phyloP scores from a whole-genome alignment of 2,113 vertebrate species.

The Meleagris gallopavo region DNA sequence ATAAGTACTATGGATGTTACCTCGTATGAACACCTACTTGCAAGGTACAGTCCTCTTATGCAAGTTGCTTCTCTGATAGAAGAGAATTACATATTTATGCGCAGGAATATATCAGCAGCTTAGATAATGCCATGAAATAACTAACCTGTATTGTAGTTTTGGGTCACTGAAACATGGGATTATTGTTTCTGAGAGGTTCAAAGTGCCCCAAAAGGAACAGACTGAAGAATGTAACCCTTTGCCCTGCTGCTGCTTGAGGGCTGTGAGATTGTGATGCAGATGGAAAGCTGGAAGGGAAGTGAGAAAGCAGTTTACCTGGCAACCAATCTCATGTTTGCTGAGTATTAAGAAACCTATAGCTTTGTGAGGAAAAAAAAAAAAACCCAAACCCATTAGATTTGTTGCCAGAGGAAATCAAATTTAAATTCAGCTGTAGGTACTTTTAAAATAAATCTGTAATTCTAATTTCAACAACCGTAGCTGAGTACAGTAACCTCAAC shows the following conservation, averaged over 20 bases:
- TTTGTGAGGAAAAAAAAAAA: not conserved
- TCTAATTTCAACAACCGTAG: constrained; percentile 6
- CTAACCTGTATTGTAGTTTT: not conserved
- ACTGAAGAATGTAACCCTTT: not conserved
- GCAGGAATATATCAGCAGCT: not conserved
- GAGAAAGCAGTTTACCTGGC: not conserved
- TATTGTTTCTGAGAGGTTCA: not conserved
- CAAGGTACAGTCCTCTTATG: not conserved
- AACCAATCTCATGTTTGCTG: not conserved
- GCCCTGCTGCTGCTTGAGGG: accelerated
- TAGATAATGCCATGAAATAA: not conserved
- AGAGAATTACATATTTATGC: not conserved
- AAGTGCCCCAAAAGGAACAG: not conserved
- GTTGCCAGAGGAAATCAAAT: not conserved
- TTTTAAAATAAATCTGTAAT: constrained; percentile 30
- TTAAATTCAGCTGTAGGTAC: not conserved
- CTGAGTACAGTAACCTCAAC: constrained; percentile 4
- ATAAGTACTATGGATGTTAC: accelerated
- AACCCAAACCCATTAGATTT: not conserved
- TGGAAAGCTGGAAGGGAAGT: not conserved
- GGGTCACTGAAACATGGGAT: not conserved
- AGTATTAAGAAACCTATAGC: not conserved
- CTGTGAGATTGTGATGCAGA: not conserved
- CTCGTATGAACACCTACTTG: not conserved
- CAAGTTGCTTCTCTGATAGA: not conserved